Conservation (phyloP, 2,113 vertebrate genomes). For the Myrmecobius fasciatus region DNA sequence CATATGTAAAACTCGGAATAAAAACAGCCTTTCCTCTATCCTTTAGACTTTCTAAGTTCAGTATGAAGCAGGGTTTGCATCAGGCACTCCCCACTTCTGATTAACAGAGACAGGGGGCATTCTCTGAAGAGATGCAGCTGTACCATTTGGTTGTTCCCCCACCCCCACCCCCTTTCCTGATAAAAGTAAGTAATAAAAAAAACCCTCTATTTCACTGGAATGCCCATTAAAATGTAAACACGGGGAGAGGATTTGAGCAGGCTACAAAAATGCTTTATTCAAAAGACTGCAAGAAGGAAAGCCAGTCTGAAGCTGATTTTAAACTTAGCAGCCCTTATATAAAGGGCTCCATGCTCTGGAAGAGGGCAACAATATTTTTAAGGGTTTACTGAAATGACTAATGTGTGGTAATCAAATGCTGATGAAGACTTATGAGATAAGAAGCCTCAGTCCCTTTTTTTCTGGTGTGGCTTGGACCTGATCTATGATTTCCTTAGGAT, state of each 20-base stretch:
- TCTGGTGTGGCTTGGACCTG: not conserved
- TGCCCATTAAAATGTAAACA: constrained; percentile 85
- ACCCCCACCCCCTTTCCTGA: constrained; percentile 62
- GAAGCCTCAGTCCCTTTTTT: not conserved
- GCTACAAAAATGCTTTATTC: constrained; percentile 85
- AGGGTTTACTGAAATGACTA: rapidly evolving
- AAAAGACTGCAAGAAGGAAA: constrained; percentile 45
- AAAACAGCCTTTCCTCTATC: not conserved
- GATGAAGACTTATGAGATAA: not conserved
- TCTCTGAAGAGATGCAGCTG: constrained; percentile 61
- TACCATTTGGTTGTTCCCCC: not conserved
- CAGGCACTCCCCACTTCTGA: constrained; percentile 18
- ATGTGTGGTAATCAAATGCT: rapidly evolving
- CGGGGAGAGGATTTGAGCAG: constrained; percentile 76
- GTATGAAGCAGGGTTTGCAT: rapidly evolving
- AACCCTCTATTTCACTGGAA: constrained; percentile 73
- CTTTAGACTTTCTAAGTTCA: not conserved
- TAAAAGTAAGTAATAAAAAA: constrained; percentile 80
- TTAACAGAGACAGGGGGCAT: not conserved
- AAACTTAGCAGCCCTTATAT: rapidly evolving
- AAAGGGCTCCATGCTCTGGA: not conserved
- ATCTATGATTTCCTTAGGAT: not conserved
- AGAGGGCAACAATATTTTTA: rapidly evolving
- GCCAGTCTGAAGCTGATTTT: constrained; percentile 63
- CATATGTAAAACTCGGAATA: constrained; percentile 30